phyloP scores from a whole-genome alignment of 1,140 invertebrate species.

The Trichoplusia ni region DNA sequence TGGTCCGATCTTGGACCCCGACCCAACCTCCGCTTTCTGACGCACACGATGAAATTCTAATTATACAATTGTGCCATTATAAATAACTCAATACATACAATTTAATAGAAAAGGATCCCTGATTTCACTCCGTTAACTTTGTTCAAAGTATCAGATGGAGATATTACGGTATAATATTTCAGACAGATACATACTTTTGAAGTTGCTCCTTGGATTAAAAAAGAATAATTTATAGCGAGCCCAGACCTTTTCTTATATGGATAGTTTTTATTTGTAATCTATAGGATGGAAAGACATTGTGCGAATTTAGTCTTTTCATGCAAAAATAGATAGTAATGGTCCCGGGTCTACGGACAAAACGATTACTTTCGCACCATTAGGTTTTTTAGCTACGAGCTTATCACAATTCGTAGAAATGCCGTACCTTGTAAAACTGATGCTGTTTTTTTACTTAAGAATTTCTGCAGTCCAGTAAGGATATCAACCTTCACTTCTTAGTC shows the following conservation, averaged over 20 bases:
- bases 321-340: slow-evolving; percentile 36
- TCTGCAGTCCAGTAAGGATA: neutral
- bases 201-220: slow-evolving; percentile 20
- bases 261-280: slow-evolving; percentile 13
- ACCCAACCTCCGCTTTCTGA: slow-evolving; percentile 1
- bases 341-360: slow-evolving; percentile 34
- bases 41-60: neutral
- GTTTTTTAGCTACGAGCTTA: slow-evolving; percentile 43
- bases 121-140: slow-evolving; percentile 17
- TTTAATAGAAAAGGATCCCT: neutral
- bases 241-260: slow-evolving; percentile 5
- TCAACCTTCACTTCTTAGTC: too few relatives aligned
- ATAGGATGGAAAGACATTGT: slow-evolving; percentile 12
- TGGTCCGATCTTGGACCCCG: slow-evolving; percentile 8
- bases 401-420: slow-evolving; percentile 33
- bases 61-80: slow-evolving; percentile 11
- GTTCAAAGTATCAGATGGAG: slow-evolving; percentile 12
- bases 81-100: too few relatives aligned
- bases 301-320: slow-evolving; percentile 38
- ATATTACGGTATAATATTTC: slow-evolving; percentile 16
- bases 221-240: slow-evolving; percentile 8
- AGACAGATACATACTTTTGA: neutral
- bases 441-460: neutral
- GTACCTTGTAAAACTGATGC: neutral
- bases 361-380: slow-evolving; percentile 49